Base-by-base conservation (phyloP, 2,797 vertebrate species). In the Tokudaia muenninki region DNA sequence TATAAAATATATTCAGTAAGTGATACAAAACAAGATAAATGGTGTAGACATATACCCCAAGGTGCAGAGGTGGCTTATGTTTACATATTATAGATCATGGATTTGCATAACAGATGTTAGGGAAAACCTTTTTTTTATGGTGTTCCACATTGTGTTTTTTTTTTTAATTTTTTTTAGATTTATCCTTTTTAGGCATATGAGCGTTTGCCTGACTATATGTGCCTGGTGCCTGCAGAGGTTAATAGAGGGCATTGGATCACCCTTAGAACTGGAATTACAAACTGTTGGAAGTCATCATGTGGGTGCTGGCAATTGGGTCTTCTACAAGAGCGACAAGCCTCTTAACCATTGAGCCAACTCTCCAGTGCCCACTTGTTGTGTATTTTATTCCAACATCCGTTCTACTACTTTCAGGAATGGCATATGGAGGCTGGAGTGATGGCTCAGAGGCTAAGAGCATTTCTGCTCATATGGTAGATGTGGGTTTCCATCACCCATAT, bases 1-100 rank as follows among this genome's bases (percentile, higher is more conserved):
- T 55, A 81, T 90, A 83, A 92, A 19, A 55, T 67, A 89, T 34
- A 91, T 63, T 89, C 79, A 63, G 55, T 26, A 67, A 79, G n/a
- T 88, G 83, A 47, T 80, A 75, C 26, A 78, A 63, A 95, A n/a
- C 44, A 88, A 90, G 57, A 80, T 70, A 87, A 79, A 82, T 19
- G 12, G 41, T 13, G 13, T 3, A 17, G 14, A 59, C 55, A 16
- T 52, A 74, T 74, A 37, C n/a, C 5, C n/a, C 61, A 22, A 41
- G 74, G 1, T 19, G 63, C 47, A 91, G 11, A 44, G 41, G 34
- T 74, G 7, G 16, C 10, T 91, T 91, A 72, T 82, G 75, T 83
- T 67, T 94, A 11, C 19, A 87, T 61, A 29, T 72, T 17, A 41
- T 70, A 78, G 34, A 79, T 19, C 52, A 74, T 50, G 14, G 24